Percentiles rank a stretch among this genome's conserved stretches.
phyloP scores from a whole-genome alignment of 2,797 vertebrate species.

The Stomatorhinus walkeri region DNA sequence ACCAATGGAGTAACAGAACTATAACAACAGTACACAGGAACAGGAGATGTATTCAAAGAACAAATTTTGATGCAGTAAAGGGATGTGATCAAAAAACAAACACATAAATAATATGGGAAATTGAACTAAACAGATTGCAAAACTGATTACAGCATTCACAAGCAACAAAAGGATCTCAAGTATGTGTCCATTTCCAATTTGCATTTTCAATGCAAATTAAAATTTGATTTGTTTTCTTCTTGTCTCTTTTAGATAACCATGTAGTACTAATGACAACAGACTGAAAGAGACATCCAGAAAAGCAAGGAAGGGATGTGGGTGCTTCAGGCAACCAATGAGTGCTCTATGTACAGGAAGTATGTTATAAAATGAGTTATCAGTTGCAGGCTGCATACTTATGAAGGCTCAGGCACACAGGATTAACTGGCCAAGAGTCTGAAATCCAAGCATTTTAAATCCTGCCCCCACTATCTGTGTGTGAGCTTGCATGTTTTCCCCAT shows the following conservation, averaged over 20 bases:
- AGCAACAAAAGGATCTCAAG: neutral
- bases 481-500: neutral
- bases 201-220: neutral
- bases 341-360: neutral
- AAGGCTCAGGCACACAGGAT: neutral
- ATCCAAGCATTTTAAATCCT: neutral
- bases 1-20: neutral
- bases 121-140: neutral
- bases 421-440: neutral
- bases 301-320: neutral
- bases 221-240: neutral
- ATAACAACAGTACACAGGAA: neutral
- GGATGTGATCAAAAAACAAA: neutral
- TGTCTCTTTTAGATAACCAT: neutral
- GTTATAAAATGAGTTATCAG: neutral
- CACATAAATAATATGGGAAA: neutral
- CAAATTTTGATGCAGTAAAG: neutral
- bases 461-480: neutral
- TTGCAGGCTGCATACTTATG: neutral
- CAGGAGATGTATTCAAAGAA: neutral
- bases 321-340: neutral
- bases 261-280: neutral
- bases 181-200: neutral
- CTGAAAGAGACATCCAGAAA: neutral
- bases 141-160: conserved; percentile 1